phyloP scores from a whole-genome alignment of 2,888 invertebrate species.

The Petrolisthes cinctipes region DNA sequence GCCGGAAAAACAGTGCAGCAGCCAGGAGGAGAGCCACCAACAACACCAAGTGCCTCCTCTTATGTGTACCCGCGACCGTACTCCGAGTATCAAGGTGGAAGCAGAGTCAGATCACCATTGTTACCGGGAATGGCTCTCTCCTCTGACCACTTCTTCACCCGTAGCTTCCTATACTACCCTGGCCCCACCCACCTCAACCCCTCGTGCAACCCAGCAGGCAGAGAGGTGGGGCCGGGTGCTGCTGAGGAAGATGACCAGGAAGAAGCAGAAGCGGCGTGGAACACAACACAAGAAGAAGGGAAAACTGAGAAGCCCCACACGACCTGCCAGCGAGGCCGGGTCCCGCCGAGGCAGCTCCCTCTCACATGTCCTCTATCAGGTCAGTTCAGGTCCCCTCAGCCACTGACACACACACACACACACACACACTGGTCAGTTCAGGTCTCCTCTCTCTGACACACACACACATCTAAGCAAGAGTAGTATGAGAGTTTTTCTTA shows the following conservation, averaged over 20 bases:
- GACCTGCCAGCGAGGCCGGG: constrained; percentile 17
- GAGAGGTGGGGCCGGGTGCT: neutral
- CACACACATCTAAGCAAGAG: neutral
- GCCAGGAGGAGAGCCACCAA: neutral
- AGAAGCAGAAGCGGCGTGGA: neutral
- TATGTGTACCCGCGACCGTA: neutral
- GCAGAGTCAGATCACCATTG: constrained; percentile 4
- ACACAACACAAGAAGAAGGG: neutral
- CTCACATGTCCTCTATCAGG: constrained; percentile 50
- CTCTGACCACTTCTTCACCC: neutral
- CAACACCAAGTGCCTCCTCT: neutral
- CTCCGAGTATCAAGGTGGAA: constrained; percentile 30
- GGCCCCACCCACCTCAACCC: neutral
- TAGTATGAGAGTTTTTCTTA: neutral
- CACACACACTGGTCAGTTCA: neutral
- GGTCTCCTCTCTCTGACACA: neutral
- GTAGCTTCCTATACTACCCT: neutral
- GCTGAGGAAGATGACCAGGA: neutral
- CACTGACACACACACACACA: neutral
- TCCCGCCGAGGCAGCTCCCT: constrained; percentile 47
- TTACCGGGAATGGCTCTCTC: neutral
- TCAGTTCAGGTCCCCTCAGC: constrained; percentile 25
- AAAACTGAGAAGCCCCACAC: neutral
- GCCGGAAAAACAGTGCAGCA: neutral
- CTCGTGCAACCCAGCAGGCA: no score